Evolutionary conservation across 2,888 invertebrate genomes (phyloP), one percentile per base, ranked within the genome.

Genomic region (Drosophila yooni): DNA sequence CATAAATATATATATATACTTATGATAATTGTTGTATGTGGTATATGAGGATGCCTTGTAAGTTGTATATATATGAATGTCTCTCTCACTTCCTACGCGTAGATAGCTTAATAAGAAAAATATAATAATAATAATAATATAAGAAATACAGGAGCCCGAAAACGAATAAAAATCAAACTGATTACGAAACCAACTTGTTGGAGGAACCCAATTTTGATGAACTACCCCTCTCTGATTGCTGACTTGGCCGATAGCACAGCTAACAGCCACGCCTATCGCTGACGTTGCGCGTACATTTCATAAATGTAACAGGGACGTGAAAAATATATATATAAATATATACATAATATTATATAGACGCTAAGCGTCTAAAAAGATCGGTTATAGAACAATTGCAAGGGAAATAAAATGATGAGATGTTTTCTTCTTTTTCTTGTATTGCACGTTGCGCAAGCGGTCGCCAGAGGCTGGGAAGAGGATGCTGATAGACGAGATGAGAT

Each of bases 271-370:
- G 62, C 62, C 58, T 43, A 68, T 57, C 29, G 62, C 64, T 63
- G 57, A 43, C 40, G 48, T 51, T 73, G 69, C 73, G 75, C 85
- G 73, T 82, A 85, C 85, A 85, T 85, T 85, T 85, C 85, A 85
- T 74, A 85, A 85, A 85, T 85, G 85, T 88, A 76, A 54, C 65
- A 81, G 74, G 80, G 81, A 88, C 85, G 83, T 88, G 89, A 74
- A 67, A 71, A 40, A 18, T 73, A 66, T 40, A 43, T 43, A 43
- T 43, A 21, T 43, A 11, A 7, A 21, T 46, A 13, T 46, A 59
- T 70, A 36, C 48, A 36, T 54, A 54, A 76, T 46, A 64, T 57
- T 59, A 66, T 57, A 64, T 61, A 78, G 63, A 83, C 84, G 84
- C 89, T 84, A 75, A 59, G 84, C 84, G 84, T 40, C 78, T 72